Conservation (phyloP, 2,888 invertebrate genomes). For the Galerucella pusilla region DNA sequence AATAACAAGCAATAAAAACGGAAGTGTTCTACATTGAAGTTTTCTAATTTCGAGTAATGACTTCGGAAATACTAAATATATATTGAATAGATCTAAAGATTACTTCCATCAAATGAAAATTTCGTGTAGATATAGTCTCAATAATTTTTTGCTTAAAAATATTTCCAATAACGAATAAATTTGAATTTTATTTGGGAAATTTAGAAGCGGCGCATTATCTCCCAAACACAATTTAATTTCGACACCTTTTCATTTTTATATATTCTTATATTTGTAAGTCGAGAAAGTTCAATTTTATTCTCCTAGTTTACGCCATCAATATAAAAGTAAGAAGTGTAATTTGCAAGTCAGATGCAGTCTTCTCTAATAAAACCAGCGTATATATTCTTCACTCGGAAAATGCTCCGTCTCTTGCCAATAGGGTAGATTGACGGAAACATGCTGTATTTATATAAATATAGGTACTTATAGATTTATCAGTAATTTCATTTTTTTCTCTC, state of each 20-base stretch:
- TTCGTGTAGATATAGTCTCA: background rate
- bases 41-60: no score
- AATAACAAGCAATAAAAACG: no score
- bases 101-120: no score
- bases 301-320: slow-evolving; percentile 17
- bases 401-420: background rate
- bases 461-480: no score
- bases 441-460: background rate
- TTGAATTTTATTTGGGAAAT: background rate
- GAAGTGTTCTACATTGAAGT: no score
- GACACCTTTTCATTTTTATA: slow-evolving; percentile 8
- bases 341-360: slow-evolving; percentile 18
- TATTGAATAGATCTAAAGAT: no score
- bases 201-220: background rate
- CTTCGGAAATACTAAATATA: no score
- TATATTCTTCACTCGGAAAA: background rate
- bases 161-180: background rate
- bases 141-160: background rate
- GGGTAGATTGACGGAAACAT: background rate
- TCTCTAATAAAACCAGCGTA: background rate
- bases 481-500: no score
- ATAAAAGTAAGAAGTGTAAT: slow-evolving; percentile 16
- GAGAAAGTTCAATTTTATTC: slow-evolving; percentile 14
- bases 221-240: slow-evolving; percentile 8
- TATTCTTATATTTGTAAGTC: slow-evolving; percentile 14